Conservation (phyloP, 2,888 invertebrate species). For the Eristalis tenax region DNA sequence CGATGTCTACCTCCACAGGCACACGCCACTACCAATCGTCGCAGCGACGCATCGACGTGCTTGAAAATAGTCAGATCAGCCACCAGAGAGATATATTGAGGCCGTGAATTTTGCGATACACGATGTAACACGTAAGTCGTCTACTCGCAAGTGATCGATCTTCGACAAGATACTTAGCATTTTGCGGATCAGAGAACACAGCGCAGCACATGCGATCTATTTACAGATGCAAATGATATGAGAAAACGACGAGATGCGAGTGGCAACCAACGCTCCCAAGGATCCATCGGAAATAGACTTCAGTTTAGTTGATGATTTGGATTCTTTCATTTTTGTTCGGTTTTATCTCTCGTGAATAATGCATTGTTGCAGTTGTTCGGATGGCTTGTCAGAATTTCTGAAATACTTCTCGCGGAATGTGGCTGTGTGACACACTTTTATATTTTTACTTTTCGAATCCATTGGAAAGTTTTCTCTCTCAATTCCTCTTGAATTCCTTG, state of each 20-base stretch:
- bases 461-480: neutral
- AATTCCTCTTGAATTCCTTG: neutral
- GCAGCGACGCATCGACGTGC: neutral
- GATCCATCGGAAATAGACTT: neutral
- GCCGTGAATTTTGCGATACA: neutral
- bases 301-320: neutral
- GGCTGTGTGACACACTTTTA: neutral
- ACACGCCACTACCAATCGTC: neutral
- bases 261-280: neutral
- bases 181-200: neutral
- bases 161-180: slow-evolving; percentile 34
- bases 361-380: neutral
- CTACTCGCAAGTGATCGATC: slow-evolving; percentile 48
- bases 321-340: neutral
- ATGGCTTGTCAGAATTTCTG: neutral
- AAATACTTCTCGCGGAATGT: neutral
- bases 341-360: neutral
- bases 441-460: neutral
- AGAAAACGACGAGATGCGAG: neutral
- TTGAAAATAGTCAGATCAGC: neutral
- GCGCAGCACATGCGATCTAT: neutral
- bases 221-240: neutral
- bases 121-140: slow-evolving; percentile 14
- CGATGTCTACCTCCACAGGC: neutral
- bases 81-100: neutral